These are phyloP conservation scores for Teinopalpus imperialis DNA, from an alignment of 2,888 invertebrate genomes.

Conservation along the genomic window DNA sequence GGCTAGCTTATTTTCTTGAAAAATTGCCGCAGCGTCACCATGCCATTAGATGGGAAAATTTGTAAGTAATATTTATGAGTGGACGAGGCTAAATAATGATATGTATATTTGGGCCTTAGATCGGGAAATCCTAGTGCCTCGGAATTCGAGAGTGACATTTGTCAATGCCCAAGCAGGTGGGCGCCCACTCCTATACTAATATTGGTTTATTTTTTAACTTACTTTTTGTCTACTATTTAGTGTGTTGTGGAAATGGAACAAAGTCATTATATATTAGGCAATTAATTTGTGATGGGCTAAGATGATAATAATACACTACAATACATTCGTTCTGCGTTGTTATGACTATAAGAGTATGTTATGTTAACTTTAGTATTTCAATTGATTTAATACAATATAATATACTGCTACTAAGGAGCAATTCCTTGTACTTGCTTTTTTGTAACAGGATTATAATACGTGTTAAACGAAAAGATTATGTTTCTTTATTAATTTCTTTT, in stretches of 20 bases:
- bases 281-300: conserved; percentile 3
- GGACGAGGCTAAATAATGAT: conserved; percentile 69
- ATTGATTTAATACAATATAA: no score
- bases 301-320: no score
- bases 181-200: conserved; percentile 56
- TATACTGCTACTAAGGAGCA: no score
- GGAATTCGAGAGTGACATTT: conserved; percentile 63
- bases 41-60: conserved; percentile 58
- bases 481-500: no score
- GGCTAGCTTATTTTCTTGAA: conserved; percentile 51
- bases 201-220: conserved; percentile 66
- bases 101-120: conserved; percentile 69
- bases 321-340: no score
- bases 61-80: conserved; percentile 72
- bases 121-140: conserved; percentile 41
- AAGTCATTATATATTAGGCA: conserved; percentile 13
- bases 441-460: no score
- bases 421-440: no score
- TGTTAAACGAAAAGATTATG: no score
- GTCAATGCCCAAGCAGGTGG: conserved; percentile 74
- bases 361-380: not conserved
- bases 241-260: conserved; percentile 17
- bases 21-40: conserved; percentile 54
- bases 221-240: conserved; percentile 39
- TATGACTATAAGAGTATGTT: no score